Percentiles rank a stretch among this genome's conserved stretches.
Evolutionary conservation across 2,797 vertebrate species (phyloP).

Genomic region (Champsocephalus esox): DNA sequence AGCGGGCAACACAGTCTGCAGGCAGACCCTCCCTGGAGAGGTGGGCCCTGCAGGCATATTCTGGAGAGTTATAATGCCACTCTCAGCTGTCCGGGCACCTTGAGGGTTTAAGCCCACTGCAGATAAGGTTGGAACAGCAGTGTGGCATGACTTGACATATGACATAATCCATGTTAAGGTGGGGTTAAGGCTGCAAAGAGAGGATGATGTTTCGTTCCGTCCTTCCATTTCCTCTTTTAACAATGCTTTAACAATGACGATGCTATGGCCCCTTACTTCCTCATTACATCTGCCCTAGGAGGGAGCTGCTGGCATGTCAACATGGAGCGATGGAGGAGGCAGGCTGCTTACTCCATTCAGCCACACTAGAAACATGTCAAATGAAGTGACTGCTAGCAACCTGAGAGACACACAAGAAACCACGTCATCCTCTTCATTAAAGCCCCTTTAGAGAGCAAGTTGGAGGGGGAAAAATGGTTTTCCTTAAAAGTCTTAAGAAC

Average conservation of each 20-base stretch:
- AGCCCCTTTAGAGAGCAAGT: conserved; percentile 89
- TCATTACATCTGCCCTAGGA: conserved; percentile 78
- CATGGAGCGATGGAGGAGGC: conserved; percentile 60
- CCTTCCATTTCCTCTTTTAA: conserved; percentile 44
- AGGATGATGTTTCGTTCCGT: conserved; percentile 34
- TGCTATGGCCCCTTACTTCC: conserved; percentile 54
- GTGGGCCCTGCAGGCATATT: conserved; percentile 69
- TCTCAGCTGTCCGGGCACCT: conserved; percentile 78
- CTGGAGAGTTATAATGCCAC: conserved; percentile 75
- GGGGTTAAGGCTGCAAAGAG: conserved; percentile 54
- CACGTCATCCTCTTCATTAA: conserved; percentile 99
- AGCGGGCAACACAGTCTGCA: conserved; percentile 58
- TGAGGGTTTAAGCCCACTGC: conserved; percentile 54
- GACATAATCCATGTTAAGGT: conserved; percentile 72
- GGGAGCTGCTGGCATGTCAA: conserved; percentile 88
- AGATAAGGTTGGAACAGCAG: conserved; percentile 60
- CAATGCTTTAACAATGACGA: conserved; percentile 30
- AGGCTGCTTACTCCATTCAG: conserved; percentile 53
- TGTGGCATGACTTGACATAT: conserved; percentile 65
- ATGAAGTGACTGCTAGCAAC: conserved; percentile 92
- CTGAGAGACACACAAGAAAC: conserved; percentile 90
- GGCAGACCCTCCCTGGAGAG: conserved; percentile 69
- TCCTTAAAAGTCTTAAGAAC: conserved; percentile 97
- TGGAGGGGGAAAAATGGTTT: conserved; percentile 88
- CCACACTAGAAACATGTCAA: conserved; percentile 91